Evolutionary conservation across 2,113 vertebrate genomes (phyloP), one percentile per base, ranked within the genome.

Genomic region (Rhinolophus ferrumequinum): DNA sequence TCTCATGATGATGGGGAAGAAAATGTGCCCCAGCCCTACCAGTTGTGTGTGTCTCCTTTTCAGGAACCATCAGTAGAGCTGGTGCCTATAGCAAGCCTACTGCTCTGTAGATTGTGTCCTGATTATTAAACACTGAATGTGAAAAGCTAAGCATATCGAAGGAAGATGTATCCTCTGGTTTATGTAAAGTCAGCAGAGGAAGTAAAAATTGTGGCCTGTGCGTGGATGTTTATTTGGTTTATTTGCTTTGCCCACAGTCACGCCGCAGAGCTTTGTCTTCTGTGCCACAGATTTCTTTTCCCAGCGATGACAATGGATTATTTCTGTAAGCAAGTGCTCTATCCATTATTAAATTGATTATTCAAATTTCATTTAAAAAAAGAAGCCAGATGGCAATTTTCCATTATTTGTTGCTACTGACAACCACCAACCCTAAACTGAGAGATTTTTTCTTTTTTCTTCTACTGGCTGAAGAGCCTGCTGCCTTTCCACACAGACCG

Each of bases 391-490:
- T 98, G 98, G 98, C 98, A 98, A 97, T 98, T 98, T 98, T 98
- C 98, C 98, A 98, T 98, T 98, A 98, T 98, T 98, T 98, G 98
- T 99, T 99, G 98, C 98, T 98, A 98, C 77, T 98, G 98, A 98
- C 98, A 99, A 99, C 98, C 97, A 98, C 96, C 98, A 98, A 96
- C 94, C 97, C 97, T 96, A 98, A 98, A 98, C 97, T 96, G 97
- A 98, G 98, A 97, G 96, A 96, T 98, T 98, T 98, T 97, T 97
- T 90, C 90, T 85, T 76, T 97, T 96, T 50, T 21, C 89, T 85
- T 60, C 90, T 95, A 83, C 86, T 95, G 92, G 96, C 90, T 97
- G 80, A 98, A 97, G 85, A 95, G 90, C 85, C 96, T 94, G 94
- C 94, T 97, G 95, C 50, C 47, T 97, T 97, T 96, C 75, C 69